A percentile compares a stretch with the other conserved stretches of the same genome.
phyloP scores from a whole-genome alignment of 2,888 invertebrate genomes.

The Sceliomorpha sp. region DNA sequence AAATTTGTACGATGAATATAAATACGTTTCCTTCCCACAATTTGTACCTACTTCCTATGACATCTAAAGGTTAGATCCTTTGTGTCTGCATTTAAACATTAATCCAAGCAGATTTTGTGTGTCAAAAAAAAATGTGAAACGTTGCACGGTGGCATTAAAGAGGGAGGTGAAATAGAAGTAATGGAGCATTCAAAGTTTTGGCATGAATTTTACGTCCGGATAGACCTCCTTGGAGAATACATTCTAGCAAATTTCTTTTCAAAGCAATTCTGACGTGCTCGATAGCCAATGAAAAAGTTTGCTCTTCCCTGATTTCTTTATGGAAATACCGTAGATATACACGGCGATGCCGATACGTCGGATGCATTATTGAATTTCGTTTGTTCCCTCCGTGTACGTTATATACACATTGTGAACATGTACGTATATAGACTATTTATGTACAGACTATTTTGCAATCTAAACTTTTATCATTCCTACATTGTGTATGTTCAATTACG shows the following conservation, averaged over 20 bases:
- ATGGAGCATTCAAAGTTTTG: slow-evolving; percentile 34
- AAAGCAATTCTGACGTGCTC: slow-evolving; percentile 49
- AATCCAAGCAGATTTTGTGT: slow-evolving; percentile 24
- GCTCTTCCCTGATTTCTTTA: slow-evolving; percentile 45
- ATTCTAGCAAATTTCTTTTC: slow-evolving; percentile 48
- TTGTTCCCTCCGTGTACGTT: slow-evolving; percentile 18
- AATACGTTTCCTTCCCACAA: no score
- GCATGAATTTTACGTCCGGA: slow-evolving; percentile 47
- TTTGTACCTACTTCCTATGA: no score
- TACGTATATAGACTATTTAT: no score
- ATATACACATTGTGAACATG: no score
- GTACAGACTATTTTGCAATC: no score
- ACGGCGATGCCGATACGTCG: slow-evolving; percentile 34
- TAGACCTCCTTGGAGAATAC: slow-evolving; percentile 45
- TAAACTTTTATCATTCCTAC: no score
- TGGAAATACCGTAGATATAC: slow-evolving; percentile 35
- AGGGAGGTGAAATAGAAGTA: slow-evolving; percentile 29
- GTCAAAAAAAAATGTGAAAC: slow-evolving; percentile 35
- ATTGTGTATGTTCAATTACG: no score
- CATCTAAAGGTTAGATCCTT: no score
- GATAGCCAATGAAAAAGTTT: slow-evolving; percentile 51
- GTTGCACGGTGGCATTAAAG: slow-evolving; percentile 44
- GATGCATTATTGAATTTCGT: slow-evolving; percentile 43
- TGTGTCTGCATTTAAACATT: no score
- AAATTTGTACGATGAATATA: no score